Evolutionary conservation across 2,797 vertebrate genomes (phyloP).

Genomic region (Betta splendens): DNA sequence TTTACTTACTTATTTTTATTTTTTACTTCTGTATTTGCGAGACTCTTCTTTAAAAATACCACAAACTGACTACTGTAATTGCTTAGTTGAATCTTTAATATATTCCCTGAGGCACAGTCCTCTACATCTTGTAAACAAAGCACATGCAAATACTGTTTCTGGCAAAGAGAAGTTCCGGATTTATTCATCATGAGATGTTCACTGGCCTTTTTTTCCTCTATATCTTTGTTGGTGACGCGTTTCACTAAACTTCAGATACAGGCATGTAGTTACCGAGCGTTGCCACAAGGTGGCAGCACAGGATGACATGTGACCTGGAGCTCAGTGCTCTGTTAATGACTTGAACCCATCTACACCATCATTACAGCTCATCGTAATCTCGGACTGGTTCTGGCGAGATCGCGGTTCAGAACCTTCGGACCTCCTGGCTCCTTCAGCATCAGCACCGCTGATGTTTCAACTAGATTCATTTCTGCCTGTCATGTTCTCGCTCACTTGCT

Average conservation of each 20-base stretch:
- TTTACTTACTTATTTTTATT: background rate
- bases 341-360: slow-evolving; percentile 2
- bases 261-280: slow-evolving; percentile 22
- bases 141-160: background rate
- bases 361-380: slow-evolving; percentile 9
- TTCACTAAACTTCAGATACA: background rate
- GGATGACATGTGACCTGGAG: background rate
- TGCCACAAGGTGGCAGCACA: slow-evolving; percentile 65
- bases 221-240: background rate
- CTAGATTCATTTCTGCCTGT: slow-evolving; percentile 34
- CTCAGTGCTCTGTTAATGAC: slow-evolving; percentile 1
- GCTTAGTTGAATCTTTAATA: background rate
- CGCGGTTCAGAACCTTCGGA: slow-evolving; percentile 9
- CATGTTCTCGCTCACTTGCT: slow-evolving; percentile 35
- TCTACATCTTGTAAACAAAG: background rate
- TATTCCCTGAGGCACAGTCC: background rate
- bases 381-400: slow-evolving; percentile 13
- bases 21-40: too few species aligned
- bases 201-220: background rate
- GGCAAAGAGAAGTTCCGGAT: background rate
- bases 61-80: background rate
- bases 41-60: too few species aligned
- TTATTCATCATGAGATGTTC: background rate
- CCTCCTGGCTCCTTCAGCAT: slow-evolving; percentile 17
- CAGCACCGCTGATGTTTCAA: slow-evolving; percentile 31